phyloP scores from a whole-genome alignment of 2,888 invertebrate species.

The Helobdella robusta region DNA sequence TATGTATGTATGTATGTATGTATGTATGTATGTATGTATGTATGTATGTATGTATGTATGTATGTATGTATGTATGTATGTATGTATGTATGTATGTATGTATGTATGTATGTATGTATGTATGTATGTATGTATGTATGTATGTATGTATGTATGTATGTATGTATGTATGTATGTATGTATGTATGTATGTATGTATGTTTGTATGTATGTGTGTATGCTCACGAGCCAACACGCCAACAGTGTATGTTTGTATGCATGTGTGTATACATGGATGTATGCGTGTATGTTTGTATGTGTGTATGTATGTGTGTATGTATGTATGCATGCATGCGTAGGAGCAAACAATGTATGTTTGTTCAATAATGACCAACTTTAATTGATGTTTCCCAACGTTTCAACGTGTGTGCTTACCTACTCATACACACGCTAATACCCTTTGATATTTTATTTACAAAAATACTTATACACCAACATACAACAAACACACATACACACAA shows the following conservation, averaged over 20 bases:
- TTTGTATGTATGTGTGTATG: constrained; percentile 1
- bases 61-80: constrained; percentile 7
- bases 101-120: constrained; percentile 7
- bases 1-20: constrained; percentile 11
- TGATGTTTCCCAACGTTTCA: too few species aligned
- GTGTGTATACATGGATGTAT: constrained; percentile 1
- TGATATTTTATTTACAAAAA: too few species aligned
- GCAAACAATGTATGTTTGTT: too few species aligned
- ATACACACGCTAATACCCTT: too few species aligned
- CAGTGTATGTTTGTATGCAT: not conserved
- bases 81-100: constrained; percentile 7
- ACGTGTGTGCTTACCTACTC: too few species aligned
- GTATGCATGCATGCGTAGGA: constrained; percentile 4
- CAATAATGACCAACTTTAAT: too few species aligned
- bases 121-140: constrained; percentile 10
- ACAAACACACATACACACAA: too few species aligned
- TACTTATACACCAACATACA: too few species aligned
- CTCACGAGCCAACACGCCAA: too few species aligned
- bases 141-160: constrained; percentile 16
- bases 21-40: constrained; percentile 11
- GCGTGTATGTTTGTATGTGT: not conserved
- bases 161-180: constrained; percentile 16
- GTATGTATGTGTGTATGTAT: too few species aligned
- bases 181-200: constrained; percentile 15
- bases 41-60: constrained; percentile 9